Evolutionary conservation across 1,140 invertebrate species (phyloP), one percentile per base, ranked within the genome.

Genomic region (Caenorhabditis tropicalis): DNA sequence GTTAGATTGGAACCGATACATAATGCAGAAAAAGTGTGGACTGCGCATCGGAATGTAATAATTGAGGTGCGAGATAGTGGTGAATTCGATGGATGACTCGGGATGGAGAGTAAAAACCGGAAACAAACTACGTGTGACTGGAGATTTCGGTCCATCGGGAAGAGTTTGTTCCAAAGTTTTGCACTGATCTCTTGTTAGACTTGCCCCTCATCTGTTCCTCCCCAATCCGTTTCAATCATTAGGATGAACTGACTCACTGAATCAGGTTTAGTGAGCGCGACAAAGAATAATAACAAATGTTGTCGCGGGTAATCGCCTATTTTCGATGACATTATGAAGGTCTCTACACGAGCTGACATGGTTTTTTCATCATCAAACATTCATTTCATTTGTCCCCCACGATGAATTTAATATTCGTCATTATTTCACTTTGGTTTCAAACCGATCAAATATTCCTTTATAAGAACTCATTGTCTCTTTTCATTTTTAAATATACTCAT

Each of bases 261-360:
- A 74, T 74, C 36, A 46, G 65, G 65, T 74, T 74, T 74, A 46
- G 36, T 74, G 65, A 46, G 65, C 36, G 60, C 60, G 65, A 12
- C 65, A 74, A 74, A 74, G 65, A 74, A 46, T 65, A 39, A 74
- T 74, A 74, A 74, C 65, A 74, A 74, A 74, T 74, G 65, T 74
- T 74, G 65, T 74, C 65, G 65, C 65, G 16, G 65, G 33, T 74
- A 74, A 74, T 74, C 65, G n/a, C 65, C 65, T 39, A 74, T 74
- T 74, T 39, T 74, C 65, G 65, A 46, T 74, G 33, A 46, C 65
- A 74, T 74, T 39, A 43, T 74, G 65, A 74, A 6, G 65, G 36
- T 74, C 21, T 74, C 19, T 43, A n/a, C 24, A 21, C 36, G 65
- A 74, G 65, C 36, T 43, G 36, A 46, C 36, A 74, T 74, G 19